Evolutionary conservation across 2,113 vertebrate genomes (phyloP).

Genomic region (Oryzias melastigma): DNA sequence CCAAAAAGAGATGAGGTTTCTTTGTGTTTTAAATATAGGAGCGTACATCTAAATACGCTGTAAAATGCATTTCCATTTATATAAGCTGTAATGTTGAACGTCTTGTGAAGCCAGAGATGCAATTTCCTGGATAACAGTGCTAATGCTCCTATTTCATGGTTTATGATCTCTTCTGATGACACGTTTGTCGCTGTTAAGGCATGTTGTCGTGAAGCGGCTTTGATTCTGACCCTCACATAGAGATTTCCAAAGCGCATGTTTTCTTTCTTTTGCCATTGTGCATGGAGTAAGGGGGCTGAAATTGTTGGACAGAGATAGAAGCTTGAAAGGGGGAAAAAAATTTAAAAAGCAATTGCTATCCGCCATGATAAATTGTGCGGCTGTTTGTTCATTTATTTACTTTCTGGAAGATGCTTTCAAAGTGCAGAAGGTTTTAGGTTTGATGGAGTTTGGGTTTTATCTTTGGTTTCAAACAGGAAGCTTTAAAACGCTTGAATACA

Average conservation of each 20-base stretch:
- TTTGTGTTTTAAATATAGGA: conserved; percentile 42
- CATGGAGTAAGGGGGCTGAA: conserved; percentile 19
- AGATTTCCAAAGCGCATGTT: conserved; percentile 37
- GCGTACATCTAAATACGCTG: conserved; percentile 53
- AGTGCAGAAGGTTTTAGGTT: conserved; percentile 9
- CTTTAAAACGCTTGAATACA: neutral
- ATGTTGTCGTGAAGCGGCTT: conserved; percentile 43
- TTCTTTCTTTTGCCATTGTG: conserved; percentile 32
- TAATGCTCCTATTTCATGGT: conserved; percentile 70
- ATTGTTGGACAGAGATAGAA: conserved; percentile 9
- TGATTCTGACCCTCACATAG: conserved; percentile 59
- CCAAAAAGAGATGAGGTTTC: conserved; percentile 14
- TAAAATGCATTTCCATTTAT: conserved; percentile 64
- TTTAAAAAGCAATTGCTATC: conserved; percentile 14
- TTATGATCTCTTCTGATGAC: conserved; percentile 70
- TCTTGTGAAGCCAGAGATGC: conserved; percentile 62
- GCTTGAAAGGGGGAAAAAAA: conserved; percentile 13
- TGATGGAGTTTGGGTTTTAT: conserved; percentile 17
- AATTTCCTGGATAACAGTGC: conserved; percentile 69
- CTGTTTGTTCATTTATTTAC: conserved; percentile 13
- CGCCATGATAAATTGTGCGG: conserved; percentile 4
- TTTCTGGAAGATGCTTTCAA: conserved; percentile 3
- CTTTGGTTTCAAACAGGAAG: conserved; percentile 23
- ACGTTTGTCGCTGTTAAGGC: conserved; percentile 61
- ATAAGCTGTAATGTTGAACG: conserved; percentile 54